Evolutionary conservation across 2,888 invertebrate species (phyloP).

Genomic region (Nephrotoma appendiculata): DNA sequence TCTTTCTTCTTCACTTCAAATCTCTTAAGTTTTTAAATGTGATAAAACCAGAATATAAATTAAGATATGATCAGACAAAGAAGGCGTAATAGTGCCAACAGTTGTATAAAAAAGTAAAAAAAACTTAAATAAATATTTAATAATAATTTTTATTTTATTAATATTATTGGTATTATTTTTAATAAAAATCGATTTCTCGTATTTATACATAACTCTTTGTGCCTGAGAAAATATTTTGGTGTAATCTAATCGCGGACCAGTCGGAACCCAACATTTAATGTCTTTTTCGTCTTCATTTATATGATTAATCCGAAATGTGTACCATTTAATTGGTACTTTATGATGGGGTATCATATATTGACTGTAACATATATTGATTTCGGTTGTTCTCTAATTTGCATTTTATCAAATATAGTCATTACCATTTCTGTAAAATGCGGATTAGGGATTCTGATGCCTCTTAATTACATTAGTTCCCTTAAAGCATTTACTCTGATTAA

Average conservation of each 20-base stretch:
- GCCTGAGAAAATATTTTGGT: neutral
- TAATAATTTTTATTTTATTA: neutral
- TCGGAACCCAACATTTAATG: neutral
- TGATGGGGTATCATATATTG: neutral
- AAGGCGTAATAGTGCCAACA: neutral
- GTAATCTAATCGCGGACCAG: neutral
- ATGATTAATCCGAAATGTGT: neutral
- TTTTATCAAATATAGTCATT: neutral
- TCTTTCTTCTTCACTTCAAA: neutral
- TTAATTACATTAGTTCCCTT: too few relatives aligned
- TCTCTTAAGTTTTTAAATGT: neutral
- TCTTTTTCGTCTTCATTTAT: neutral
- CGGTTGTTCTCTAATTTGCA: neutral
- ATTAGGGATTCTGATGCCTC: neutral
- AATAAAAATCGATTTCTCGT: neutral
- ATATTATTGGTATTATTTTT: neutral
- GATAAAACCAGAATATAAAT: neutral
- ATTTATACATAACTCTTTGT: neutral
- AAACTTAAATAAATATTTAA: neutral
- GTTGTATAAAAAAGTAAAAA: neutral
- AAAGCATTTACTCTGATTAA: too few relatives aligned
- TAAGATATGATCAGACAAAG: neutral
- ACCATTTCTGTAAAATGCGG: neutral
- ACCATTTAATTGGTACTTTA: neutral
- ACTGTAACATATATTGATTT: neutral